Evolutionary conservation across 2,888 invertebrate genomes (phyloP).

Genomic region (Agrotis exclamationis): DNA sequence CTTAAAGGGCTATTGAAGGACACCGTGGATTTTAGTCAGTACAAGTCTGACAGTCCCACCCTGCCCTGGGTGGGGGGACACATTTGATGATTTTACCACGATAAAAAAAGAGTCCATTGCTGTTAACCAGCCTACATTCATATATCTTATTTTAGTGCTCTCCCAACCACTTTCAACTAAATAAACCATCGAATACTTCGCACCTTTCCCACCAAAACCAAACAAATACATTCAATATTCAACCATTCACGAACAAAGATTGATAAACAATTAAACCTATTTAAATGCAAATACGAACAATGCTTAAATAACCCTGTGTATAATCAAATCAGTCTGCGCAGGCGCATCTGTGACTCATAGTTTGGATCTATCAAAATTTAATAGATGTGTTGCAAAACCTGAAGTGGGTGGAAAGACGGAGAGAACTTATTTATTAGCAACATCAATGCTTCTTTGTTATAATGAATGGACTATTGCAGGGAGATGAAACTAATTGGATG

Average conservation of each 20-base stretch:
- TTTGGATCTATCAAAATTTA: constrained; percentile 80
- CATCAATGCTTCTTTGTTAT: constrained; percentile 73
- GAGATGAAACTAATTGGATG: constrained; percentile 62
- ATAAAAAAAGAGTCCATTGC: no score
- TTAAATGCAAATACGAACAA: constrained; percentile 63
- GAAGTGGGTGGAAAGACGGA: constrained; percentile 78
- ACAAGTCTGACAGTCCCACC: no score
- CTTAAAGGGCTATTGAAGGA: no score
- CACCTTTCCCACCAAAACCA: not conserved
- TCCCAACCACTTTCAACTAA: no score
- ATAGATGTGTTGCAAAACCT: constrained; percentile 83
- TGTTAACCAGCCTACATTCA: no score
- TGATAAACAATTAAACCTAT: constrained; percentile 63
- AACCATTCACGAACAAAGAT: constrained; percentile 35
- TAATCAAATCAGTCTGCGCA: constrained; percentile 66
- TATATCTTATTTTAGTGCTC: no score
- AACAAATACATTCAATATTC: constrained; percentile 12
- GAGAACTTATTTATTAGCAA: constrained; percentile 74
- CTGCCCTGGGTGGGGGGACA: no score
- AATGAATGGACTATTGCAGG: constrained; percentile 69
- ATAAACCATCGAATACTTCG: not conserved
- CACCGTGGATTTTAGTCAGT: no score
- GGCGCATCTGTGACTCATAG: constrained; percentile 72
- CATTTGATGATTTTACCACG: no score
- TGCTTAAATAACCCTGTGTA: constrained; percentile 67